These are phyloP conservation scores for Morinoia aosen DNA, from an alignment of 2,888 invertebrate species.

Conservation along the genomic window DNA sequence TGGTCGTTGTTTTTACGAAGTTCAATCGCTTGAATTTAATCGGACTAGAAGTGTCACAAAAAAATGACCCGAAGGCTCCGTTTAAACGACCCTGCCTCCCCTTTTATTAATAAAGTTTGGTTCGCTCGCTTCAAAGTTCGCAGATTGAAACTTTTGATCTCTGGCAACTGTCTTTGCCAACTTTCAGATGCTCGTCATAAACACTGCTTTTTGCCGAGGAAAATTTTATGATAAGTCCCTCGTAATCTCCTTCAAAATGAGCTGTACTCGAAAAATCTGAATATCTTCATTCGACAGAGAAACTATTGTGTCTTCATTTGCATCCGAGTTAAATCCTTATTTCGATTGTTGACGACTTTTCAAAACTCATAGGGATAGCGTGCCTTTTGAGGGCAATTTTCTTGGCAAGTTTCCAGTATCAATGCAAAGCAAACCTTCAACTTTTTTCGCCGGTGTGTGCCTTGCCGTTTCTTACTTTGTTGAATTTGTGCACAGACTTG, in stretches of 20 bases:
- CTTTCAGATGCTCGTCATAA: conserved; percentile 38
- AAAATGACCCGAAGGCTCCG: not conserved
- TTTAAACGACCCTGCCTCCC: not conserved
- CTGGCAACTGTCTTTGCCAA: not conserved
- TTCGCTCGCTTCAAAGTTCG: conserved; percentile 24
- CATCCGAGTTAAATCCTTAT: not conserved
- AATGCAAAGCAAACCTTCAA: not conserved
- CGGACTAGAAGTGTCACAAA: not conserved
- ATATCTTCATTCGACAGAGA: not conserved
- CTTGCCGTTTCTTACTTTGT: not conserved
- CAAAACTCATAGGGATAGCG: not conserved
- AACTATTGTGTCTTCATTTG: not conserved
- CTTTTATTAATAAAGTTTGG: conserved; percentile 47
- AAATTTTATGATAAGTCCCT: not conserved
- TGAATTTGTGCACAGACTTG: not conserved
- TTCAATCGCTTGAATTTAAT: conserved; percentile 1
- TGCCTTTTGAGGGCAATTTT: not conserved
- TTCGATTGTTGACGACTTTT: not conserved
- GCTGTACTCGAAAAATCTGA: not conserved
- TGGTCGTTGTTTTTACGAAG: not conserved
- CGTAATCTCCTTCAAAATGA: not conserved
- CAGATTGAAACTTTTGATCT: conserved; percentile 40
- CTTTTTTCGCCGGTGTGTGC: not conserved
- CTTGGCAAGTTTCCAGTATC: not conserved
- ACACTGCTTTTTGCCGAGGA: not conserved